These are phyloP conservation scores for Poecilobothrus nobilitatus DNA, from an alignment of 2,888 invertebrate species.

Conservation along the genomic window DNA sequence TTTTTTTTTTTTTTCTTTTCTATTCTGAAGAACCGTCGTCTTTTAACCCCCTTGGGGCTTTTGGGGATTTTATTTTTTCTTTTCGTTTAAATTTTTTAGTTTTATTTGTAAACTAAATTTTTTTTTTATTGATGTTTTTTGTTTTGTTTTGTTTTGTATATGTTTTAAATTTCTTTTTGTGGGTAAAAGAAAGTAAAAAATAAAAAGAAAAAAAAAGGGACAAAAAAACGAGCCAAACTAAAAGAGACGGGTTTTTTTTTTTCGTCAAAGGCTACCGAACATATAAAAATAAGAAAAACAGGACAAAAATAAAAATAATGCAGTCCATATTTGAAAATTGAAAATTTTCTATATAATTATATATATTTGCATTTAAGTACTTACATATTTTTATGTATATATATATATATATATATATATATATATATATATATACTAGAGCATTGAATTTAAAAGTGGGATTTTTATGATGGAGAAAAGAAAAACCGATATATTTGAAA, in stretches of 20 bases:
- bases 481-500: too few species aligned
- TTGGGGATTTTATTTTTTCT: not conserved
- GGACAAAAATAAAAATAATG: not conserved
- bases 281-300: not conserved
- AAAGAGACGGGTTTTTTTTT: too few species aligned
- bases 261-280: not conserved
- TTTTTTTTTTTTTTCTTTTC: not conserved
- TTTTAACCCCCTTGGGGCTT: not conserved
- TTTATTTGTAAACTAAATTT: not conserved
- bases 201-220: not conserved
- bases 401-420: too few species aligned
- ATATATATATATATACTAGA: too few species aligned
- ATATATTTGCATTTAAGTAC: too few species aligned
- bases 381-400: too few species aligned
- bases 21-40: not conserved
- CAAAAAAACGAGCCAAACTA: not conserved
- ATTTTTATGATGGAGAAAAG: too few species aligned
- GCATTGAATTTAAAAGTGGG: too few species aligned
- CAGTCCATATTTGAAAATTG: not conserved
- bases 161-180: slow-evolving; percentile 1
- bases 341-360: not conserved
- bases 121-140: too few species aligned
- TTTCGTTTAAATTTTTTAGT: not conserved
- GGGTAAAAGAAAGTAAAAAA: not conserved
- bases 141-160: not conserved